Percentiles rank a stretch among this genome's conserved stretches.
Evolutionary conservation across 2,797 vertebrate species (phyloP).

Genomic region (Falco novaeseelandiae): DNA sequence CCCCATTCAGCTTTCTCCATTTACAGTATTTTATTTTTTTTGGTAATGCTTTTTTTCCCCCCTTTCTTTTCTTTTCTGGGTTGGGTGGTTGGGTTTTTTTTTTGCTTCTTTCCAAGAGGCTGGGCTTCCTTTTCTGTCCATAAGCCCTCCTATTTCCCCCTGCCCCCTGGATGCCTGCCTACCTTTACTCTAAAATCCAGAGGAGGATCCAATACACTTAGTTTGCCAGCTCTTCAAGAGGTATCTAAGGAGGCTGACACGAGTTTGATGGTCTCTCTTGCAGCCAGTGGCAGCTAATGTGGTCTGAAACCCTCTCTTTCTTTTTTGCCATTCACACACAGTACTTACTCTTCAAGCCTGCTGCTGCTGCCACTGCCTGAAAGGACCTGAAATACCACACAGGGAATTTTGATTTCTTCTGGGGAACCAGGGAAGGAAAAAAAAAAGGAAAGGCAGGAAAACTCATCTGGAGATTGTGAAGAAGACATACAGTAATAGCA

Average conservation of each 20-base stretch:
- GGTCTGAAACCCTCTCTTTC: slow-evolving; percentile 73
- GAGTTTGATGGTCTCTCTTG: slow-evolving; percentile 74
- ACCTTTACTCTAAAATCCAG: slow-evolving; percentile 77
- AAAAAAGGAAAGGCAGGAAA: slow-evolving; percentile 48
- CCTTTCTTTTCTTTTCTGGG: slow-evolving; percentile 37
- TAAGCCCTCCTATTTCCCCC: slow-evolving; percentile 67
- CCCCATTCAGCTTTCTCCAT: slow-evolving; percentile 48
- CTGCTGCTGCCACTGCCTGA: slow-evolving; percentile 77
- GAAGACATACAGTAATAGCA: slow-evolving; percentile 47
- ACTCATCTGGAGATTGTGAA: slow-evolving; percentile 69
- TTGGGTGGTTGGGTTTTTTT: background rate
- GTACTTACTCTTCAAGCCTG: slow-evolving; percentile 72
- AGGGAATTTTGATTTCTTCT: slow-evolving; percentile 71
- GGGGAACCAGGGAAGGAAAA: background rate
- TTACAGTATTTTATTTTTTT: slow-evolving; percentile 44
- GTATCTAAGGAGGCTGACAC: slow-evolving; percentile 79
- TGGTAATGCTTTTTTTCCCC: background rate
- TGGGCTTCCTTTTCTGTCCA: slow-evolving; percentile 63
- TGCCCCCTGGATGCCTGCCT: slow-evolving; percentile 80
- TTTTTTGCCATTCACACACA: slow-evolving; percentile 69
- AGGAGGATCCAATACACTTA: slow-evolving; percentile 78
- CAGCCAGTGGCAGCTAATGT: slow-evolving; percentile 74
- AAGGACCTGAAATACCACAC: slow-evolving; percentile 76
- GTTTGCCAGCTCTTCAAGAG: slow-evolving; percentile 76
- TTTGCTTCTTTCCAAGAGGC: slow-evolving; percentile 56